Conservation (phyloP, 1,140 invertebrate genomes). For the Bombus confusus region DNA sequence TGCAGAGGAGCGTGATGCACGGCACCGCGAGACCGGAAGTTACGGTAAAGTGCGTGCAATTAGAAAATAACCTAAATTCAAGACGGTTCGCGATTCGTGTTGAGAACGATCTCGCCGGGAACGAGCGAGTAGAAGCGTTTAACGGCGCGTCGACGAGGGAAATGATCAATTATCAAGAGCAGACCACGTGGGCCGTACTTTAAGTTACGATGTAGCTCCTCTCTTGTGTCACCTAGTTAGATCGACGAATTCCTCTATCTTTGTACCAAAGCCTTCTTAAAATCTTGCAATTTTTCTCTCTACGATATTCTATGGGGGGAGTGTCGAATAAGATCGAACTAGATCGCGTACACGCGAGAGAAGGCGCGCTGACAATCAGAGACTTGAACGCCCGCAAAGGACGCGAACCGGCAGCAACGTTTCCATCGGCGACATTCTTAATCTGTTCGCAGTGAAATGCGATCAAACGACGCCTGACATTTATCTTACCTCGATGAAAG, state of each 20-base stretch:
- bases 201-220: slow-evolving; percentile 45
- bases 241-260: slow-evolving; percentile 1
- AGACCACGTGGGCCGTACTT: slow-evolving; percentile 69
- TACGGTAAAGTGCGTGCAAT: slow-evolving; percentile 68
- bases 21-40: slow-evolving; percentile 59
- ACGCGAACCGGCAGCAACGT: background rate
- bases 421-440: slow-evolving; percentile 8
- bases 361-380: slow-evolving; percentile 2
- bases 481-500: too few relatives aligned
- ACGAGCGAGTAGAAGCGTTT: slow-evolving; percentile 41
- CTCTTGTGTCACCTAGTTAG: slow-evolving; percentile 43
- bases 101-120: slow-evolving; percentile 58
- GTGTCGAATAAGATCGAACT: background rate
- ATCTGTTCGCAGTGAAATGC: too few relatives aligned
- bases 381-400: slow-evolving; percentile 33
- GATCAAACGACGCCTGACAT: too few relatives aligned
- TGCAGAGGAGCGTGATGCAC: slow-evolving; percentile 5
- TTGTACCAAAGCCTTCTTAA: background rate
- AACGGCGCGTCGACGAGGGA: slow-evolving; percentile 66
- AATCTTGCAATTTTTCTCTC: background rate
- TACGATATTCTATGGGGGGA: background rate
- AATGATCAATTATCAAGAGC: slow-evolving; percentile 74
- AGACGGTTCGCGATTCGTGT: slow-evolving; percentile 68
- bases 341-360: too few relatives aligned
- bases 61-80: slow-evolving; percentile 76